phyloP scores from a whole-genome alignment of 2,888 invertebrate species.

The Meliscaeva auricollis region DNA sequence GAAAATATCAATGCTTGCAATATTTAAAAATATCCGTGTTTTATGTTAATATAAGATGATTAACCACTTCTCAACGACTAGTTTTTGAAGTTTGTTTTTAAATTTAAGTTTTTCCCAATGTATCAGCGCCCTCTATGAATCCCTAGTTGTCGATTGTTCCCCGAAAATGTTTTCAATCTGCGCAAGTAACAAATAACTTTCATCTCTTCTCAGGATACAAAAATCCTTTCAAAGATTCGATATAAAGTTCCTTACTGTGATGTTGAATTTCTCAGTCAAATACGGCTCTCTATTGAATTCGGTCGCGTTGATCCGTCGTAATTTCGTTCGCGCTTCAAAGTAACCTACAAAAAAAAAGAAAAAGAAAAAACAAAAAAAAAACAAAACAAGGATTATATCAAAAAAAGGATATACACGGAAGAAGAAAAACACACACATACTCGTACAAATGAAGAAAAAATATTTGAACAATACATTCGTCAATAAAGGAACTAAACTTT shows the following conservation, averaged over 20 bases:
- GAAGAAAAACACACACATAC: slow-evolving; percentile 4
- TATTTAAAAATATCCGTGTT: too few species aligned
- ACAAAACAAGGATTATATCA: slow-evolving; percentile 39
- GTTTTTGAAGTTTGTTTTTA: too few species aligned
- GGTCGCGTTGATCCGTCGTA: slow-evolving; percentile 48
- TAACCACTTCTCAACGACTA: too few species aligned
- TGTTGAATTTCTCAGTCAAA: slow-evolving; percentile 48
- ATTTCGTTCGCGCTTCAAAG: slow-evolving; percentile 39
- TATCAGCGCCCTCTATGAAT: slow-evolving; percentile 29
- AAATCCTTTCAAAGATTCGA: slow-evolving; percentile 36
- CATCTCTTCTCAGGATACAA: slow-evolving; percentile 16
- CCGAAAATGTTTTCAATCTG: slow-evolving; percentile 28
- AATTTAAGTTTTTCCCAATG: background rate
- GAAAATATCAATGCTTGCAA: too few species aligned
- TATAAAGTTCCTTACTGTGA: slow-evolving; percentile 51
- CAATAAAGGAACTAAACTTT: slow-evolving; percentile 35
- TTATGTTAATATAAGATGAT: too few species aligned
- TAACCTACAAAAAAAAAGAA: background rate
- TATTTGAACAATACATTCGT: slow-evolving; percentile 50
- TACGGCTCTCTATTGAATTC: slow-evolving; percentile 64
- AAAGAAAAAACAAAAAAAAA: slow-evolving; percentile 42
- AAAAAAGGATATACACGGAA: slow-evolving; percentile 39
- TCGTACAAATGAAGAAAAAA: slow-evolving; percentile 26
- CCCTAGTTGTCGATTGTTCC: background rate
- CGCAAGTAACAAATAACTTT: slow-evolving; percentile 27